Base-by-base conservation (phyloP, 2,888 invertebrate genomes). In the Branchinecta sandiegonensis region DNA sequence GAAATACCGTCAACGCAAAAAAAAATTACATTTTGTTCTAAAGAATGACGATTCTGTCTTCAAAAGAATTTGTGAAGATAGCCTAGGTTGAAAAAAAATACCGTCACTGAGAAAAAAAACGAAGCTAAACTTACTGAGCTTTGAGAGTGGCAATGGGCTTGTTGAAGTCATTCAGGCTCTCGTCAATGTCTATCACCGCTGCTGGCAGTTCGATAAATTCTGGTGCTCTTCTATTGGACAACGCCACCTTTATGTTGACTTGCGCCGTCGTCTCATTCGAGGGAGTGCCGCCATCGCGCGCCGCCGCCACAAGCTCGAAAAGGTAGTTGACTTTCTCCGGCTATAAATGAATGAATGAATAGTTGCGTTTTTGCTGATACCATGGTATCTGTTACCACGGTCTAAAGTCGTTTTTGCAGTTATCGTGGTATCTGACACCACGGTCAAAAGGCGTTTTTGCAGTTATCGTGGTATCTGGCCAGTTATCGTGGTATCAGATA, bases 151-250 rank as follows among this genome's bases (percentile, higher is more conserved):
- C 86, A 73, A 90, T 86, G 48, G 85, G 83, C 65, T 80, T 80
- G 67, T 84, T 84, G 76, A 85, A 90, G 77, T 90, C 85, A 48
- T 81, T 83, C 73, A 85, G 86, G 78, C 87, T 87, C 79, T 92
- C 91, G 74, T 83, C 82, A 68, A 91, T 81, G 73, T 72, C 65
- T 47, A 81, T 81, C 71, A 86, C 46, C 8, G 68, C 67, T 3
- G 65, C 65, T 11, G 71, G 72, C 8, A 82, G 81, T 72, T 81
- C 80, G 67, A 83, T 82, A 75, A 92, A 90, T 66, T 83, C 82
- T 48, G 90, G 92, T 72, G 87, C 87, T 78, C 89, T 90, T 80
- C 88, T 90, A 77, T 87, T 87, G n/a, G 89, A 89, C 75, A 88
- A 89, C 8, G 92, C 89, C 47, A 94, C 89, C 72, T 85, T 84